These are phyloP conservation scores for Eulithis testata DNA, from an alignment of 2,888 invertebrate species.

Conservation along the genomic window DNA sequence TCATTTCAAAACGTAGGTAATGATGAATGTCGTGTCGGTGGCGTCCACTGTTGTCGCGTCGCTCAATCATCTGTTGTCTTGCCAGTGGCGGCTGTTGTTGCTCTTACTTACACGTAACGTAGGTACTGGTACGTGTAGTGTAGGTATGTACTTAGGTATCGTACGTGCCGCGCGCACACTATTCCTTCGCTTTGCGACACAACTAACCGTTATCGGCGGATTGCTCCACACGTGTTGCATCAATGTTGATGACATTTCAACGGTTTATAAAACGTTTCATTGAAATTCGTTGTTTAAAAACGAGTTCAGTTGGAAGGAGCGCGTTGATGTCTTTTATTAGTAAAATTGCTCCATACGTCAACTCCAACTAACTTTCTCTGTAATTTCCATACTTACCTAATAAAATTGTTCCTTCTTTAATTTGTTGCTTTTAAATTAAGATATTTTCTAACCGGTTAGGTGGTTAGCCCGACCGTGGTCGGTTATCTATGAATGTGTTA, in stretches of 20 bases:
- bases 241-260: constrained; percentile 23
- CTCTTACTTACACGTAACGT: background rate
- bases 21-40: no score
- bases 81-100: no score
- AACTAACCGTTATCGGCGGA: constrained; percentile 36
- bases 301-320: constrained; percentile 4
- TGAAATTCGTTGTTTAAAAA: constrained; percentile 15
- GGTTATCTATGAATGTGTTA: no score
- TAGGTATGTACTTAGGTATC: no score
- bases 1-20: no score
- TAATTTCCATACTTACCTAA: background rate
- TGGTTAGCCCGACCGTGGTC: no score
- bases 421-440: background rate
- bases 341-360: background rate
- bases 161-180: constrained; percentile 16
- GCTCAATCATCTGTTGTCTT: no score
- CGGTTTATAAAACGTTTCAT: constrained; percentile 18
- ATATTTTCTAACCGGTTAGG: constrained; percentile 20
- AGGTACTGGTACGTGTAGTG: background rate
- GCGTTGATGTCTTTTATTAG: constrained; percentile 23
- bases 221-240: constrained; percentile 37
- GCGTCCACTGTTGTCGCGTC: no score
- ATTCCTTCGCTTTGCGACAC: constrained; percentile 17
- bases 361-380: background rate
- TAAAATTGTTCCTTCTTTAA: background rate